Percentiles rank a stretch among this genome's conserved stretches.
phyloP scores from a whole-genome alignment of 2,797 vertebrate genomes.

The Heterohyrax brucei region DNA sequence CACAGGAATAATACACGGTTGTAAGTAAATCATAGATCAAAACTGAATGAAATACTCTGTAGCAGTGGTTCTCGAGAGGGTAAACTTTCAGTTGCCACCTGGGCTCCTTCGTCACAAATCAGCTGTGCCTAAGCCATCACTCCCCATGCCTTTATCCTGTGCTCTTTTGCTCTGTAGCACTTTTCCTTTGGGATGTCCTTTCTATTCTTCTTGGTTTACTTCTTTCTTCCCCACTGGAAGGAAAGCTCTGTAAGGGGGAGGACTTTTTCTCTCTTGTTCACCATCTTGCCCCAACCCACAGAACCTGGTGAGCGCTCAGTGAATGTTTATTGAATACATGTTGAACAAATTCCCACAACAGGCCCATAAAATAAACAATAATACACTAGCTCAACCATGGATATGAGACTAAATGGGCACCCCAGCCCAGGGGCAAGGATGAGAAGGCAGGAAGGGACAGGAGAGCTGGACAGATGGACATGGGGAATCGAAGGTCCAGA shows the following conservation, averaged over 20 bases:
- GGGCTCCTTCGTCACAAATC: background rate
- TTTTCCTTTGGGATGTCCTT: background rate
- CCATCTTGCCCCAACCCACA: background rate
- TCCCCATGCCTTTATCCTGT: background rate
- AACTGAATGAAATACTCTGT: background rate
- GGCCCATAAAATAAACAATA: no score
- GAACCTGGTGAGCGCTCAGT: background rate
- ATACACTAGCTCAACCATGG: no score
- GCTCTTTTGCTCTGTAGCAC: background rate
- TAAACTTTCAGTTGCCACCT: no score
- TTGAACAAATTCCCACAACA: background rate
- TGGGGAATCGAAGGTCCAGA: no score
- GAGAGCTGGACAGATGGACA: no score
- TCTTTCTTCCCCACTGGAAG: background rate
- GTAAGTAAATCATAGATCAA: conserved; percentile 19
- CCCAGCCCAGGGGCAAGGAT: no score
- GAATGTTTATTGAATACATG: background rate
- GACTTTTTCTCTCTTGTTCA: conserved; percentile 15
- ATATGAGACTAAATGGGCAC: no score
- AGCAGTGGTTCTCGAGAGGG: background rate
- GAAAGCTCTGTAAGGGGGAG: background rate
- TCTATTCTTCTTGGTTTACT: background rate
- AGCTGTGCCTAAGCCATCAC: no score
- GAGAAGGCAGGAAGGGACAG: no score
- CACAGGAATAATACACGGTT: background rate